These are phyloP conservation scores for Melanostoma mellinum DNA, from an alignment of 2,888 invertebrate genomes.

Conservation along the genomic window DNA sequence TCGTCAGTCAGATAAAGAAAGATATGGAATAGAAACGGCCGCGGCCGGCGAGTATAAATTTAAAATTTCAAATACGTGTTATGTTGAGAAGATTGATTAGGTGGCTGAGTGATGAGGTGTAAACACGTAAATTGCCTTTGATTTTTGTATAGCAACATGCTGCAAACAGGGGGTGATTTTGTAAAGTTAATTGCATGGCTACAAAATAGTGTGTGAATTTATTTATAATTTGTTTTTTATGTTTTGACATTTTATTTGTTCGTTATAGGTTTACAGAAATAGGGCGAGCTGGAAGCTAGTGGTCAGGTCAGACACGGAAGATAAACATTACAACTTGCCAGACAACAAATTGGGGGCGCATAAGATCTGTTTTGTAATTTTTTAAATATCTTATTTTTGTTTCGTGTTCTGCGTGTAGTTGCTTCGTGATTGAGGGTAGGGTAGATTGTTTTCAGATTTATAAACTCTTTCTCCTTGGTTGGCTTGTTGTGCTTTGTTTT, in stretches of 20 bases:
- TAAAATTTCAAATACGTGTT: slow-evolving; percentile 1
- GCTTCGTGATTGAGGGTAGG: too few relatives aligned
- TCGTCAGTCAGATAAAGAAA: not conserved
- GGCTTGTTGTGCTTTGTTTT: too few relatives aligned
- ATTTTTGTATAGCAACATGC: slow-evolving; percentile 41
- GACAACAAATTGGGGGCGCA: too few relatives aligned
- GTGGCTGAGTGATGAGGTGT: slow-evolving; percentile 53
- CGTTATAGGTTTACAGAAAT: too few relatives aligned
- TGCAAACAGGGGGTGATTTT: slow-evolving; percentile 17
- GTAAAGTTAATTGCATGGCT: slow-evolving; percentile 37
- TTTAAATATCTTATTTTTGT: too few relatives aligned
- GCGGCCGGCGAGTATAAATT: not conserved
- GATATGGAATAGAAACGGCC: not conserved
- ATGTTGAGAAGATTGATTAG: slow-evolving; percentile 39
- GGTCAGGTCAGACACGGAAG: too few relatives aligned
- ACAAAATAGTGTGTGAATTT: slow-evolving; percentile 39
- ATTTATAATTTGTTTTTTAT: slow-evolving; percentile 23
- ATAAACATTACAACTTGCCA: too few relatives aligned
- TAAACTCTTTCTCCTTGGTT: too few relatives aligned
- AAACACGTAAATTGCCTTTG: slow-evolving; percentile 52
- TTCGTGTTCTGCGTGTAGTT: too few relatives aligned
- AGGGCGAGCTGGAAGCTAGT: too few relatives aligned
- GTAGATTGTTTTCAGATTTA: too few relatives aligned
- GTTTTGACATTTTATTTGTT: not conserved
- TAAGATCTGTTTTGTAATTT: too few relatives aligned